Evolutionary conservation across 2,888 invertebrate species (phyloP).

Genomic region (Adelognathus sp.): DNA sequence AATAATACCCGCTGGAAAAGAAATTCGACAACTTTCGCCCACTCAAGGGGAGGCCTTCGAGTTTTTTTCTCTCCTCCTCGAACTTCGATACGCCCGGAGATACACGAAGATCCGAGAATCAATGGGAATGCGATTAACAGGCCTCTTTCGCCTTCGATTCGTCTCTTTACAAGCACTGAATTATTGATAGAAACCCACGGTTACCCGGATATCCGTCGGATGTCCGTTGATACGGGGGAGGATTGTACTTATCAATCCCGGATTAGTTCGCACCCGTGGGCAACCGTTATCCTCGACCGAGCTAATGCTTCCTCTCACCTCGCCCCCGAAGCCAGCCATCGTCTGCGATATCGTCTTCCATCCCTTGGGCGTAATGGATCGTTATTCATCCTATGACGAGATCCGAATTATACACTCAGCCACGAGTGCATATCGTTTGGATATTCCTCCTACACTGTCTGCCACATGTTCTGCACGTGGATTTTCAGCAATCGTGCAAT

Average conservation of each 20-base stretch:
- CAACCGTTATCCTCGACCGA: constrained; percentile 64
- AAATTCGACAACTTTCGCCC: not conserved
- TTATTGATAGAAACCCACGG: constrained; percentile 60
- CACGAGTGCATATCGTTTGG: not conserved
- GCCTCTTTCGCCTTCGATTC: not conserved
- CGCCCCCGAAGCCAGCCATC: not conserved
- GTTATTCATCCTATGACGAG: constrained; percentile 67
- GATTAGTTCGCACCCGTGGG: constrained; percentile 73
- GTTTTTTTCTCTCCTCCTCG: not conserved
- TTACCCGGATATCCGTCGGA: constrained; percentile 58
- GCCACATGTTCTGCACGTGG: not conserved
- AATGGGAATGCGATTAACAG: constrained; percentile 3
- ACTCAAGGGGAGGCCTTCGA: not conserved
- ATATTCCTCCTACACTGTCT: not conserved
- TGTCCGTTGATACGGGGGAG: constrained; percentile 61
- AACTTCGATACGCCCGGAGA: not conserved
- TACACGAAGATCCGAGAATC: constrained; percentile 2
- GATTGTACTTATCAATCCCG: constrained; percentile 74
- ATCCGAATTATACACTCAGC: constrained; percentile 4
- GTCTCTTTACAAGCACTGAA: constrained; percentile 55
- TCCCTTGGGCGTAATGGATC: constrained; percentile 67
- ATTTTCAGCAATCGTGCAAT: not conserved
- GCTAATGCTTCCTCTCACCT: constrained; percentile 66
- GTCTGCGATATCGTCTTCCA: not conserved
- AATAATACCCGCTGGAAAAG: not conserved